phyloP scores from a whole-genome alignment of 2,113 vertebrate genomes.

The Perca schrenkii region DNA sequence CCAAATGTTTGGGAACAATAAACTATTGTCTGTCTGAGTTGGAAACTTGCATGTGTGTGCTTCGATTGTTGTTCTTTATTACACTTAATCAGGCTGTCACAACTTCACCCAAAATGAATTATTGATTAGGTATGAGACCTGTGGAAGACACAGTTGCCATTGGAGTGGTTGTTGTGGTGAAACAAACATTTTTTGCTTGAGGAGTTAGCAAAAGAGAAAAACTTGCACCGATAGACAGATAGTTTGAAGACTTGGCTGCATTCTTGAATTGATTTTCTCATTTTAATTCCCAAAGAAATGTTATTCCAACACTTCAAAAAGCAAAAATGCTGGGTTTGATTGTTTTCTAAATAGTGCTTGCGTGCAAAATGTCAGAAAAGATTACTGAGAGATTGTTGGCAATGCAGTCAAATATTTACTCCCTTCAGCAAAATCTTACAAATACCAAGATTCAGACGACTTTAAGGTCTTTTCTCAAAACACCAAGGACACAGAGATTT shows the following conservation, averaged over 20 bases:
- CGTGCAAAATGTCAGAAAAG: background rate
- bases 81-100: constrained; percentile 40
- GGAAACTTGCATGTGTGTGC: constrained; percentile 18
- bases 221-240: background rate
- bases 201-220: background rate
- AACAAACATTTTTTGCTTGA: constrained; percentile 20
- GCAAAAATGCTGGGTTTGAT: background rate
- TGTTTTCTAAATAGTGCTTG: background rate
- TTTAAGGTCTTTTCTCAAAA: constrained; percentile 18
- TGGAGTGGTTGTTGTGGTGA: constrained; percentile 18
- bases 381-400: background rate
- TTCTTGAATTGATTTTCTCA: background rate
- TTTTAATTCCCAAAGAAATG: background rate
- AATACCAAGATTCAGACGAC: constrained; percentile 21
- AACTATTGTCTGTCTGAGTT: constrained; percentile 7
- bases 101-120: constrained; percentile 33
- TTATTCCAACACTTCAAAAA: background rate
- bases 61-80: constrained; percentile 17
- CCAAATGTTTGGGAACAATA: background rate
- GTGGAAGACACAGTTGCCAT: constrained; percentile 29
- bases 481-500: constrained; percentile 32
- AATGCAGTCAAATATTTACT: background rate
- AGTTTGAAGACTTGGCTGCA: background rate
- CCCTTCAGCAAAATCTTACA: background rate
- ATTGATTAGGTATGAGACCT: constrained; percentile 44